Base-by-base conservation (phyloP, 2,113 vertebrate genomes). In the Proteles cristata region DNA sequence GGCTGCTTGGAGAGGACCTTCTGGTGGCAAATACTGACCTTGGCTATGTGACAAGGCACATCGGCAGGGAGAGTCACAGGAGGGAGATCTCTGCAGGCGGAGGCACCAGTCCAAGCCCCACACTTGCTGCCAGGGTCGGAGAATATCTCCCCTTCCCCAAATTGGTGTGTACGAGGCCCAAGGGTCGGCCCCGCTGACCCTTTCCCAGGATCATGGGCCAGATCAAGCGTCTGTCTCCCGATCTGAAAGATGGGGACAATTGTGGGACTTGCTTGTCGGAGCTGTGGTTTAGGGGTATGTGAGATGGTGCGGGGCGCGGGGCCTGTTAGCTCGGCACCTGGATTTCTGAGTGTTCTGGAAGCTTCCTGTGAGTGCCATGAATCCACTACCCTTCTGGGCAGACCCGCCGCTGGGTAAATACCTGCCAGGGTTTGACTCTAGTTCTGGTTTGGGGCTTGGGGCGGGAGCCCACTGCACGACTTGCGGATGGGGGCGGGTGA, bases 41-140 rank as follows among this genome's bases (percentile, higher is more conserved):
- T n/a, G n/a, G 8, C 0, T 5, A 33, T 3, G 0, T 58, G 45
- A 39, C 4, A 0, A 12, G 15, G 26, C 15, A 11, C 0, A 1
- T 12, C 3, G 9, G 35, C 0, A 5, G 61, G 68, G 11, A 33
- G 74, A 19, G 43, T 55, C 28, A 2, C 16, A 8, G 5, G 69
- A 25, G 48, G 19, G 8, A 3, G n/a, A 6, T 23, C 35, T 35
- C 48, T 39, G 58, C 25, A 65, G 26, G 21, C 10, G 25, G 33
- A 48, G 58, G 16, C 43, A 2, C 11, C n/a, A 3, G 23, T 2
- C 31, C 17, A 11, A 17, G 63, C 88, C 69, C 5, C 14, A 19
- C 5, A 16, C 33, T 45, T 12, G 16, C 48, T 28, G 65, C 61
- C 15, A 2, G 35, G 19, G 35, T 69, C 19, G 26, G 53, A 80